Conservation (phyloP, 2,113 vertebrate genomes). For the Brachypteracias leptosomus region DNA sequence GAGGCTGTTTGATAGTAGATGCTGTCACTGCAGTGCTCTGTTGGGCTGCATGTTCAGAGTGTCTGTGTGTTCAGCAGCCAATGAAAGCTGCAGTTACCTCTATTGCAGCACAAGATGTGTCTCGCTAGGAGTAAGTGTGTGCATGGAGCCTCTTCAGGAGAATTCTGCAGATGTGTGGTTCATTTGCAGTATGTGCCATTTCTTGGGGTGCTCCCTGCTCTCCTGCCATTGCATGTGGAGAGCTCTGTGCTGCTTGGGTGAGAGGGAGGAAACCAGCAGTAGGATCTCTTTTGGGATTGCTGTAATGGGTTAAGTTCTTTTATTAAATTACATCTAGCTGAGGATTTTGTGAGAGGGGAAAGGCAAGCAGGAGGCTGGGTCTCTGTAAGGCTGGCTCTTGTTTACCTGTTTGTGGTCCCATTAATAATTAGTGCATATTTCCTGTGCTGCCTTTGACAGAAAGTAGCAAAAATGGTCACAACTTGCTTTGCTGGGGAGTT, state of each 20-base stretch:
- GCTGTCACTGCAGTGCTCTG: not conserved
- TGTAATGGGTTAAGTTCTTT: conserved; percentile 28
- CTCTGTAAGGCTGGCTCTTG: conserved; percentile 35
- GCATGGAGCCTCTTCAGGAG: not conserved
- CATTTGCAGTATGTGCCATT: not conserved
- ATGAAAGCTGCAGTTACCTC: not conserved
- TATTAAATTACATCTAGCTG: conserved; percentile 24
- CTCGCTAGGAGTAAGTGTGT: not conserved
- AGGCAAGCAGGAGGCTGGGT: not conserved
- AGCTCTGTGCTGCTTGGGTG: not conserved
- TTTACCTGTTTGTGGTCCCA: conserved; percentile 45
- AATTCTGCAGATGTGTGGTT: not conserved
- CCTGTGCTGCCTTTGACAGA: not conserved
- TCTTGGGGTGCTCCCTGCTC: not conserved
- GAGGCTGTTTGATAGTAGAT: not conserved
- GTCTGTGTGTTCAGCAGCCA: not conserved
- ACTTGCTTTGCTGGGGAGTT: not conserved
- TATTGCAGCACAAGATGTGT: not conserved
- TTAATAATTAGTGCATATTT: conserved; percentile 48
- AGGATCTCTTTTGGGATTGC: not conserved
- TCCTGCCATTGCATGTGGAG: not conserved
- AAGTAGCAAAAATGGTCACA: not conserved
- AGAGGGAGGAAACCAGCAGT: not conserved
- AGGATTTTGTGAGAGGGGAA: conserved; percentile 24
- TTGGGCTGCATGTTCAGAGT: not conserved